Evolutionary conservation across 2,888 invertebrate genomes (phyloP).

Genomic region (Brachyptera risi): DNA sequence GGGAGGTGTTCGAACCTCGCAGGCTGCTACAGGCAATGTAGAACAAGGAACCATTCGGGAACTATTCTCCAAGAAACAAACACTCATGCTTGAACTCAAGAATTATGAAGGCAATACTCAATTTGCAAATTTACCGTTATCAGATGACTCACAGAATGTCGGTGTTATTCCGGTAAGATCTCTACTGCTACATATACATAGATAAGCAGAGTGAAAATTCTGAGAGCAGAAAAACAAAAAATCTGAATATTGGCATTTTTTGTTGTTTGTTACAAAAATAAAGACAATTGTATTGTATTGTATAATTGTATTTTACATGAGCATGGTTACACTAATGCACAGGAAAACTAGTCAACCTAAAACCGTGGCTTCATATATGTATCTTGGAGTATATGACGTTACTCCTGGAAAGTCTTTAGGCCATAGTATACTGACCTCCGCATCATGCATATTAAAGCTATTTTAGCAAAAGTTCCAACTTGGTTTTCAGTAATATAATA

Average conservation of each 20-base stretch:
- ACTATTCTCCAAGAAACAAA: constrained; percentile 74
- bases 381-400: too few species aligned
- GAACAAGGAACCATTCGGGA: constrained; percentile 75
- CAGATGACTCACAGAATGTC: constrained; percentile 41
- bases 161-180: constrained; percentile 55
- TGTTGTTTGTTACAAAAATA: too few species aligned
- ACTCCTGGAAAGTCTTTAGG: too few species aligned
- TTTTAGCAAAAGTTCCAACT: too few species aligned
- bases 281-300: too few species aligned
- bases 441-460: too few species aligned
- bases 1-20: constrained; percentile 7
- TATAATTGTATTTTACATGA: background rate
- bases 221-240: background rate
- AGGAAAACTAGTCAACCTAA: too few species aligned
- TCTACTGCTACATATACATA: background rate
- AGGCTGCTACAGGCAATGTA: constrained; percentile 37
- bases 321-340: too few species aligned
- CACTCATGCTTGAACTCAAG: constrained; percentile 71
- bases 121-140: constrained; percentile 41
- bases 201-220: background rate
- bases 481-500: too few species aligned
- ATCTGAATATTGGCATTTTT: constrained; percentile 1
- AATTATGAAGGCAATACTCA: constrained; percentile 72
- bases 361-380: too few species aligned
- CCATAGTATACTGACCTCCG: too few species aligned